These are phyloP conservation scores for Sinocyclocheilus maitianheensis DNA, from an alignment of 2,113 vertebrate species.

Conservation along the genomic window DNA sequence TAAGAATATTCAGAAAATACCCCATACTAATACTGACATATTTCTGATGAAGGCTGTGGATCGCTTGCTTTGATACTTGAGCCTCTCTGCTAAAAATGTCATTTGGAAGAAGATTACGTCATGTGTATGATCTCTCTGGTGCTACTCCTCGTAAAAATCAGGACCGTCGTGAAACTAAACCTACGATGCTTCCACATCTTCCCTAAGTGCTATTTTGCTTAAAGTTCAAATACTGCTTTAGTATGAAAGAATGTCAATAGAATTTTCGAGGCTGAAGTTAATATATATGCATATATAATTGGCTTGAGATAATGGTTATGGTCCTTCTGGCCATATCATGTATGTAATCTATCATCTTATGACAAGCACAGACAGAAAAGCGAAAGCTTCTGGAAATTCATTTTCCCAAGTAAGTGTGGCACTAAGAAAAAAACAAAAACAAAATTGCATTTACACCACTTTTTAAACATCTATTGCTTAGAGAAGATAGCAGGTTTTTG, in stretches of 20 bases:
- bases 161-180: slow-evolving; percentile 36
- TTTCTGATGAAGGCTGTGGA: slow-evolving; percentile 88
- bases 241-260: slow-evolving; percentile 48
- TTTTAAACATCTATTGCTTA: slow-evolving; percentile 88
- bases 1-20: slow-evolving; percentile 95
- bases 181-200: slow-evolving; percentile 32
- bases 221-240: slow-evolving; percentile 45
- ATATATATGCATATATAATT: slow-evolving; percentile 55
- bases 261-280: slow-evolving; percentile 41
- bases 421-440: slow-evolving; percentile 75
- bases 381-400: slow-evolving; percentile 79
- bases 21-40: slow-evolving; percentile 91
- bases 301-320: slow-evolving; percentile 44
- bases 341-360: slow-evolving; percentile 84
- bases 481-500: slow-evolving; percentile 83
- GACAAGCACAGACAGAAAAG: slow-evolving; percentile 80
- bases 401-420: slow-evolving; percentile 86
- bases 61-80: slow-evolving; percentile 83
- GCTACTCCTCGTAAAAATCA: neutral
- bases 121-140: slow-evolving; percentile 49
- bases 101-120: slow-evolving; percentile 88
- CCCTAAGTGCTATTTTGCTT: slow-evolving; percentile 56
- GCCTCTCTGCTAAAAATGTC: slow-evolving; percentile 81
- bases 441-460: slow-evolving; percentile 90
- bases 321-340: slow-evolving; percentile 62